Evolutionary conservation across 2,888 invertebrate species (phyloP).

Genomic region (Lordiphosa andalusiaca): DNA sequence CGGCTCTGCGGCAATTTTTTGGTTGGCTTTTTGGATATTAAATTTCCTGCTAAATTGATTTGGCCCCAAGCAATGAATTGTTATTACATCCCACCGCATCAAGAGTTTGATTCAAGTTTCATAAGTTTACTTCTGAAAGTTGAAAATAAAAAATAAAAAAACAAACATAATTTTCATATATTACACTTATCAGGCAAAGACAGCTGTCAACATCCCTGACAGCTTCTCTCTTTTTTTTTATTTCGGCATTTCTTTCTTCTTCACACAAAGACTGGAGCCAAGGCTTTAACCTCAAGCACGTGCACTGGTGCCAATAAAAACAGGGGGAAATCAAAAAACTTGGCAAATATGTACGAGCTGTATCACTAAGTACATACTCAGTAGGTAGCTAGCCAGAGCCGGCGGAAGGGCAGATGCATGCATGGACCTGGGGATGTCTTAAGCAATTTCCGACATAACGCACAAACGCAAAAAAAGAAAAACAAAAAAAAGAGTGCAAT

Average conservation of each 20-base stretch:
- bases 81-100: no score
- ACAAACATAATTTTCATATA: constrained; percentile 7
- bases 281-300: constrained; percentile 32
- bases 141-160: constrained; percentile 5
- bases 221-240: constrained; percentile 22
- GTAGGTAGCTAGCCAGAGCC: neutral
- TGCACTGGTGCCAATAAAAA: constrained; percentile 29
- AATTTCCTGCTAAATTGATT: constrained; percentile 6
- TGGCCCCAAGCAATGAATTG: no score
- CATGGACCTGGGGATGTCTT: constrained; percentile 47
- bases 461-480: neutral
- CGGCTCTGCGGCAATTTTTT: constrained; percentile 14
- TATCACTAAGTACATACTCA: constrained; percentile 24
- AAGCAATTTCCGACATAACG: constrained; percentile 50
- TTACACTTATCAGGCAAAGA: constrained; percentile 39
- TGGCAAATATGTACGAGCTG: constrained; percentile 33
- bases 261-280: constrained; percentile 8
- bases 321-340: constrained; percentile 22
- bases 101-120: no score
- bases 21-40: constrained; percentile 14
- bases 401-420: constrained; percentile 33
- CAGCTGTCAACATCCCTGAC: constrained; percentile 54
- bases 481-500: constrained; percentile 27
- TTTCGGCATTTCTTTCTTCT: constrained; percentile 6
- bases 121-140: constrained; percentile 1